These are phyloP conservation scores for Galerucella pusilla DNA, from an alignment of 2,888 invertebrate species.

Conservation along the genomic window DNA sequence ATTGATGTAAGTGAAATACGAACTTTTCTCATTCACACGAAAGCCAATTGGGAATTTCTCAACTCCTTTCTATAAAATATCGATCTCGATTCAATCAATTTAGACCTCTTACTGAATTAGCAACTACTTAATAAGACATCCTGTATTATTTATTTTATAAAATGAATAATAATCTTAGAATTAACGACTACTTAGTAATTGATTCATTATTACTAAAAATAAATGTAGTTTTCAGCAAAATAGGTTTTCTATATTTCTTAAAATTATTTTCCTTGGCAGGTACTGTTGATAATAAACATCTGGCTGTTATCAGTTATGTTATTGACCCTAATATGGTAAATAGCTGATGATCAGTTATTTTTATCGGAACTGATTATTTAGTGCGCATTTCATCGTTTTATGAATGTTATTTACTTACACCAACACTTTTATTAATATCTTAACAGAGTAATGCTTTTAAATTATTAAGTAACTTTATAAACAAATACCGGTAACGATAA, in stretches of 20 bases:
- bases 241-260: constrained; percentile 11
- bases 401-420: constrained; percentile 19
- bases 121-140: background rate
- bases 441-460: constrained; percentile 8
- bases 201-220: background rate
- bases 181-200: background rate
- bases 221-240: background rate
- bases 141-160: background rate
- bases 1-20: too few relatives aligned
- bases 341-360: constrained; percentile 35
- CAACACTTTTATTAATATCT: constrained; percentile 8
- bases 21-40: too few relatives aligned
- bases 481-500: background rate
- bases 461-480: constrained; percentile 14
- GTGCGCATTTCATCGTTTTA: constrained; percentile 32
- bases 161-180: background rate
- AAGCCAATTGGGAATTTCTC: too few relatives aligned
- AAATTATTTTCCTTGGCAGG: constrained; percentile 31
- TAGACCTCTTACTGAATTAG: background rate
- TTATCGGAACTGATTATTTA: constrained; percentile 33
- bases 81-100: too few relatives aligned
- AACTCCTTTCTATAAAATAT: too few relatives aligned
- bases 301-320: constrained; percentile 31
- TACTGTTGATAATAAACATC: constrained; percentile 32
- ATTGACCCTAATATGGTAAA: constrained; percentile 33